Base-by-base conservation (phyloP, 2,113 vertebrate genomes). In the Syrrhaptes paradoxus region DNA sequence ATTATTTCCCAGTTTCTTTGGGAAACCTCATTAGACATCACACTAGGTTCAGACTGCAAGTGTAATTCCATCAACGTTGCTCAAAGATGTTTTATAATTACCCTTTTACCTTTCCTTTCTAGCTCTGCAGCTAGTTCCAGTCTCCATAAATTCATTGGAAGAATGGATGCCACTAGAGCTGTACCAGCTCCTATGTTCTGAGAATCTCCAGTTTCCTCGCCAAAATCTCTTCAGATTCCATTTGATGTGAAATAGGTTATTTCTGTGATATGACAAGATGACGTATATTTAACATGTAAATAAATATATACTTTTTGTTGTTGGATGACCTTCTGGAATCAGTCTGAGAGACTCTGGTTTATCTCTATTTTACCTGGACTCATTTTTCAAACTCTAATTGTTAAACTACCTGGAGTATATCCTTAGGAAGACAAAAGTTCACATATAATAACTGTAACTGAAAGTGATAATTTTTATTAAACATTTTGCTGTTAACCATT, bases 71-170 rank as follows among this genome's bases (percentile, higher is more conserved):
- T 58, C 38, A 52, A 6, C 28, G 13, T 41, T 90, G 32, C 28
- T 88, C 34, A 52, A 70, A 71, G 10, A 20, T 83, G 34, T 68
- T 96, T 83, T 77, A 54, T 46, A 89, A 89, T 71, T 55, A 32
- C 6, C 4, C 12, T 67, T 90, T 94, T 54, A 52, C 71, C 26
- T 85, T 79, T 68, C n/a, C 18, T 79, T 93, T 54, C 12, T n/a
- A 70, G 21, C 28, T 87, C 36, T 68, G 31, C 36, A 89, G 31
- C 17, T 89, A 67, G 36, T 61, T 74, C 36, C 28, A 48, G 21
- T 52, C 38, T 20, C 38, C 3, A 11, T 31, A 8, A 70, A 73
- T 58, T 66, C 29, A 12, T 9, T 74, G 54, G 13, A 79, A 85
- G 25, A 91, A 76, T 29, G 49, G 11, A 54, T 57, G 28, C 17